A percentile compares a stretch with the other conserved stretches of the same genome.
These are phyloP conservation scores for Sparidentex hasta DNA, from an alignment of 2,797 vertebrate genomes.

Conservation along the genomic window DNA sequence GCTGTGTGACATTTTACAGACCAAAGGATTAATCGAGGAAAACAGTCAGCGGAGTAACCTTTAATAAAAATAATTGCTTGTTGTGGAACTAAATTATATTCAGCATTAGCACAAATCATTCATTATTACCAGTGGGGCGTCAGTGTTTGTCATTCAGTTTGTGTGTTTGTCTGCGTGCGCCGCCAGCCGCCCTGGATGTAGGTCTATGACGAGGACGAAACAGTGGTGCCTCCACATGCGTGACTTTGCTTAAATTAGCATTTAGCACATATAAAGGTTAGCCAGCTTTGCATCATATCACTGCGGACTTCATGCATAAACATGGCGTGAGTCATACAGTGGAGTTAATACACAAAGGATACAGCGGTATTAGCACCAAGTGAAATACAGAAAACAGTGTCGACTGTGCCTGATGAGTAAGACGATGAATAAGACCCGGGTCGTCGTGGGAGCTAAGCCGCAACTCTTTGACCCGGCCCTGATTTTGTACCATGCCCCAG, in stretches of 20 bases:
- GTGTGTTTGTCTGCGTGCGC: background rate
- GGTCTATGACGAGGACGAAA: background rate
- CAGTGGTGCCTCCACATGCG: background rate
- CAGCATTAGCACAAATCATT: background rate
- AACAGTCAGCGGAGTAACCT: background rate
- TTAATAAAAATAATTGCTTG: too few species aligned
- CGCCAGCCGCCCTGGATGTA: background rate
- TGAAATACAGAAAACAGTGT: conserved; percentile 12
- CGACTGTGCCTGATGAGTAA: conserved; percentile 27
- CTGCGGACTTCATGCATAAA: conserved; percentile 25
- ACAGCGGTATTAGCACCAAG: background rate
- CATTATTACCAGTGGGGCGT: background rate
- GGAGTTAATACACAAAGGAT: background rate
- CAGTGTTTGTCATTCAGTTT: background rate
- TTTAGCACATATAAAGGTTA: conserved; percentile 13
- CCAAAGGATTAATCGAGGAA: background rate
- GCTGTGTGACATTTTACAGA: background rate
- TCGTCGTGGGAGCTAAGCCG: conserved; percentile 26
- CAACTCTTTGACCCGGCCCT: background rate
- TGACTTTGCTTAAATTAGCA: conserved; percentile 4
- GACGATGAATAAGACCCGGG: conserved; percentile 24
- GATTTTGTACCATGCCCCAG: background rate
- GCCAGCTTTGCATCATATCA: background rate
- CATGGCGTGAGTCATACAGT: conserved; percentile 32
- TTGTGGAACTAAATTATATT: background rate